These are phyloP conservation scores for Theocolax elegans DNA, from an alignment of 1,140 invertebrate genomes.

Conservation along the genomic window DNA sequence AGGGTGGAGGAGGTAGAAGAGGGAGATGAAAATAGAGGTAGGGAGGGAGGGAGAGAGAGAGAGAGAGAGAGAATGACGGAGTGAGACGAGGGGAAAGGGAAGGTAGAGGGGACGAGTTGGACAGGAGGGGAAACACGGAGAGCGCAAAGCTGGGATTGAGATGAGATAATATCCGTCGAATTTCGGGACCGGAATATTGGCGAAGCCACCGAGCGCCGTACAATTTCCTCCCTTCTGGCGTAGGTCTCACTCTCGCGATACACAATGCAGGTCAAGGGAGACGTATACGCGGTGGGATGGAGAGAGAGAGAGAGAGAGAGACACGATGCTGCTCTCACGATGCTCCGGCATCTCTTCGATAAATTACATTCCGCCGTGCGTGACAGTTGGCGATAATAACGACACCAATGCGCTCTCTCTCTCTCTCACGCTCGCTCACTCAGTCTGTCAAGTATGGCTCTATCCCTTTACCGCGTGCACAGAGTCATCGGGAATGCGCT, in stretches of 20 bases:
- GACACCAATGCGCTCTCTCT: background rate
- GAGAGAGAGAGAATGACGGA: background rate
- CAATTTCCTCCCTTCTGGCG: conserved; percentile 46
- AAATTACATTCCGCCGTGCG: conserved; percentile 44
- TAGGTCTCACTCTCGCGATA: background rate
- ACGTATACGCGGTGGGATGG: conserved; percentile 2
- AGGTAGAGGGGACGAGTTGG: background rate
- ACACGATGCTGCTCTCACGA: too few relatives aligned
- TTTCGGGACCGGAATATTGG: conserved; percentile 51
- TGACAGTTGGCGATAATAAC: conserved; percentile 47
- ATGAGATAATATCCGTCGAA: conserved; percentile 55
- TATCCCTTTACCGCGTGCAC: too few relatives aligned
- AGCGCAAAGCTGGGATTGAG: conserved; percentile 37
- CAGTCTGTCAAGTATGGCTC: too few relatives aligned
- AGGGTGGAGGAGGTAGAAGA: too few relatives aligned
- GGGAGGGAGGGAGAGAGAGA: background rate
- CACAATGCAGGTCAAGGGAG: conserved; percentile 47
- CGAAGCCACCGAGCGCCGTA: conserved; percentile 44
- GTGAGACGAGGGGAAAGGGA: background rate
- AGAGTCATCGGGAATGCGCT: too few relatives aligned
- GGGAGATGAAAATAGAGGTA: too few relatives aligned
- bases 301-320: conserved; percentile 41
- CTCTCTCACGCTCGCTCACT: too few relatives aligned
- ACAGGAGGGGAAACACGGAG: background rate
- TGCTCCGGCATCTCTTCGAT: conserved; percentile 48